These are phyloP conservation scores for Eupithecia tripunctaria DNA, from an alignment of 2,888 invertebrate species.

Conservation along the genomic window DNA sequence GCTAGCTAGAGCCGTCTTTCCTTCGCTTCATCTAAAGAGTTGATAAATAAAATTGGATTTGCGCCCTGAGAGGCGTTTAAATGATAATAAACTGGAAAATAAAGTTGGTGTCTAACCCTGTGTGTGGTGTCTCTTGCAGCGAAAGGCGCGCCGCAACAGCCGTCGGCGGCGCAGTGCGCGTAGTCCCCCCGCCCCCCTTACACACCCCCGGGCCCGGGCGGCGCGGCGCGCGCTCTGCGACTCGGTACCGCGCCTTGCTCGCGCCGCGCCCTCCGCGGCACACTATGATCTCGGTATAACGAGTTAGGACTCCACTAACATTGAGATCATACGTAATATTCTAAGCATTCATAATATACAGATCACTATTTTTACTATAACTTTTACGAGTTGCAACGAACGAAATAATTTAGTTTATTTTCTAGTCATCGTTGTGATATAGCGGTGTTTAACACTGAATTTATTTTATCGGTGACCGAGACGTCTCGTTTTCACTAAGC, in stretches of 20 bases:
- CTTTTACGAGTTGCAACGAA: conserved; percentile 65
- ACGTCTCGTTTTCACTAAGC: conserved; percentile 77
- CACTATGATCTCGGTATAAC: conserved; percentile 83
- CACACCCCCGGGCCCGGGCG: conserved; percentile 49
- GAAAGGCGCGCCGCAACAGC: conserved; percentile 83
- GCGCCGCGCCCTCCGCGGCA: conserved; percentile 63
- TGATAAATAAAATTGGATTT: conserved; percentile 62
- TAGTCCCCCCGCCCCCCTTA: conserved; percentile 64
- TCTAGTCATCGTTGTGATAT: conserved; percentile 74
- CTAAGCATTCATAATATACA: conserved; percentile 57
- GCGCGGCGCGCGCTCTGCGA: conserved; percentile 57
- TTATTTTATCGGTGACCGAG: conserved; percentile 68
- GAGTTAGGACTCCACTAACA: conserved; percentile 71
- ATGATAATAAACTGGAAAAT: conserved; percentile 62
- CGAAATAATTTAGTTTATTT: conserved; percentile 62
- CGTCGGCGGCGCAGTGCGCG: conserved; percentile 85
- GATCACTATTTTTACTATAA: conserved; percentile 66
- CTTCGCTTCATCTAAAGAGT: conserved; percentile 75
- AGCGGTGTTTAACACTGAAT: conserved; percentile 62
- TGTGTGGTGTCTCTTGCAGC: conserved; percentile 85
- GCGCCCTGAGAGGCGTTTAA: conserved; percentile 61
- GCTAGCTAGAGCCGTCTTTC: conserved; percentile 73
- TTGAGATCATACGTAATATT: conserved; percentile 72
- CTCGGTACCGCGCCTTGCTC: conserved; percentile 49
- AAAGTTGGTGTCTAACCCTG: conserved; percentile 83